Evolutionary conservation across 2,888 invertebrate species (phyloP), one percentile per base, ranked within the genome.

Genomic region (Epinotia ramella): DNA sequence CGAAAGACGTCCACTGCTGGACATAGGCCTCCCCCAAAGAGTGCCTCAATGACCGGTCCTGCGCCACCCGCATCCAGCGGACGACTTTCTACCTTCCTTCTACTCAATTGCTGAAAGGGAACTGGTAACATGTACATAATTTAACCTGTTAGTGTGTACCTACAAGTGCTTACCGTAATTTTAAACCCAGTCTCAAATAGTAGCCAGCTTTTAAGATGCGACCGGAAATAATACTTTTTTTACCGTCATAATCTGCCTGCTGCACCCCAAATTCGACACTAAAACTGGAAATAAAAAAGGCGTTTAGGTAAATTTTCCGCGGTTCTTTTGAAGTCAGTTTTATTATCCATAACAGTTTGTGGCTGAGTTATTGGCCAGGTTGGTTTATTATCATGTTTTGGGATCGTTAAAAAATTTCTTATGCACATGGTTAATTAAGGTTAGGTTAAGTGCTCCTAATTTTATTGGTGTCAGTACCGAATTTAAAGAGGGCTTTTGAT

Each of bases 321-420:
- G 75, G 75, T 67, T 60, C 60, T 20, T 76, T 76, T 76, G 71
- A 76, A 66, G 71, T 62, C 53, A 53, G n/a, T 73, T 71, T 76
- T 71, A 76, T 76, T 60, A 46, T 13, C 71, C 71, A 75, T 73
- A 68, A 75, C 70, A 53, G 59, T 71, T 75, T 44, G 75, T 64
- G 70, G 75, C 53, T 62, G 66, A 71, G 66, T 76, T 76, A 76
- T 71, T 66, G 62, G 24, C 40, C 64, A 53, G 49, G 65, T 56
- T 66, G 40, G 40, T 75, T 75, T 75, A 75, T 66, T 60, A 71
- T 65, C 75, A 59, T 75, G 75, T 75, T 75, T 75, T 70, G 63
- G 57, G 75, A 60, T 76, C 70, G 60, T 76, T 66, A 76, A 76
- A 65, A 53, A 70, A 66, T 59, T 65, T 40, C 71, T 66, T 66